Conservation (phyloP, 2,113 vertebrate species). For the Charadrius vociferus region DNA sequence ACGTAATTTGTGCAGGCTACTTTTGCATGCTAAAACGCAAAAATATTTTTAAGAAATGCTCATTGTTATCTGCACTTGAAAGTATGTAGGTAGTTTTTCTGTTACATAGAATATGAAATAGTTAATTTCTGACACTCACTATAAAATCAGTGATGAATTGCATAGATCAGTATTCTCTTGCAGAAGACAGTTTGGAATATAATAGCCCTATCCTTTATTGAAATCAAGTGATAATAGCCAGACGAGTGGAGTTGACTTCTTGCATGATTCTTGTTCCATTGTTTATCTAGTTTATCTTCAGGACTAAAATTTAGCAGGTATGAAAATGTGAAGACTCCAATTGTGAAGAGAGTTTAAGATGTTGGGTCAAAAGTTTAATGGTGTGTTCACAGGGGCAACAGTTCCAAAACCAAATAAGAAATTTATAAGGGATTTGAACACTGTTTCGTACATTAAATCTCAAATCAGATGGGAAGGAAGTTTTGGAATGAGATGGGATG, state of each 20-base stretch:
- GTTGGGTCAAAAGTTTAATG: neutral
- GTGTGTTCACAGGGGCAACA: neutral
- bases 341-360: neutral
- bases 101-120: neutral
- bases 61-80: neutral
- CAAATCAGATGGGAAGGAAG: neutral
- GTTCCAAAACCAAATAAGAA: neutral
- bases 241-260: neutral
- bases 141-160: neutral
- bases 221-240: neutral
- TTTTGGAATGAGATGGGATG: neutral
- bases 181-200: neutral
- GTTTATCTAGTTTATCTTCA: neutral
- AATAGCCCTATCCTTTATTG: neutral
- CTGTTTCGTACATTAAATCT: neutral
- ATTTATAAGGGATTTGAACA: neutral
- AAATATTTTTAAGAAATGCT: neutral
- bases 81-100: neutral
- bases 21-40: neutral
- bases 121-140: neutral
- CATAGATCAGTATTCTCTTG: neutral
- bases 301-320: neutral
- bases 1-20: neutral
- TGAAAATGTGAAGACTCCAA: neutral
- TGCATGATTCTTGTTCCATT: neutral